phyloP scores from a whole-genome alignment of 1,140 invertebrate genomes.

The Drosophila setifemur region DNA sequence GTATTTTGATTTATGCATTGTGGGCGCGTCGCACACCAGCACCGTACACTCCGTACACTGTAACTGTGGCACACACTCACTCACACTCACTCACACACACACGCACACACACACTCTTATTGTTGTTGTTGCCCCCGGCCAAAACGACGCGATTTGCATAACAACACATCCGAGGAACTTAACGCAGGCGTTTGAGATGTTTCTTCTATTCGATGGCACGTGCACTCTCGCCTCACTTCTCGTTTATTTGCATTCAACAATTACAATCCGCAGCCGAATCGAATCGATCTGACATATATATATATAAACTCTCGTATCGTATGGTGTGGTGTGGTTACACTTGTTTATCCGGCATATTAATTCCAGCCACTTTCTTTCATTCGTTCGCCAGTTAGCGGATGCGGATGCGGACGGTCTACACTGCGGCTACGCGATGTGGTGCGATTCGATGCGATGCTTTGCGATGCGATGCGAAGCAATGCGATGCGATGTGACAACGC shows the following conservation, averaged over 20 bases:
- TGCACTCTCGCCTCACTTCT: slow-evolving; percentile 23
- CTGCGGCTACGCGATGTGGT: slow-evolving; percentile 32
- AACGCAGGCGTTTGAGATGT: slow-evolving; percentile 40
- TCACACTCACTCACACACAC: slow-evolving; percentile 20
- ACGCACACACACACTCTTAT: slow-evolving; percentile 17
- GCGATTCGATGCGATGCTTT: slow-evolving; percentile 6
- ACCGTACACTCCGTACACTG: slow-evolving; percentile 18
- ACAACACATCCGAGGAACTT: slow-evolving; percentile 53
- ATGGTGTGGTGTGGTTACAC: neutral
- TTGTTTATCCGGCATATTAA: slow-evolving; percentile 11
- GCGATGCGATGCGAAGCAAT: slow-evolving; percentile 6
- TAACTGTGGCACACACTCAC: slow-evolving; percentile 7
- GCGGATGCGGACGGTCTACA: slow-evolving; percentile 33
- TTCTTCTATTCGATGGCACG: slow-evolving; percentile 23
- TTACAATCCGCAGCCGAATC: neutral
- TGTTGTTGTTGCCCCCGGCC: slow-evolving; percentile 57
- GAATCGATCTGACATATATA: neutral
- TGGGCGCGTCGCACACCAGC: slow-evolving; percentile 56
- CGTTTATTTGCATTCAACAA: slow-evolving; percentile 28
- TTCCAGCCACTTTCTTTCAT: neutral
- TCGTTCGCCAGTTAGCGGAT: slow-evolving; percentile 23
- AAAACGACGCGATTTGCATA: slow-evolving; percentile 67
- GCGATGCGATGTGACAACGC: slow-evolving; percentile 11
- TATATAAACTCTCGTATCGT: too few relatives aligned
- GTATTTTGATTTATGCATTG: slow-evolving; percentile 80